Conservation (phyloP, 2,888 invertebrate genomes). For the Ormia ochracea region DNA sequence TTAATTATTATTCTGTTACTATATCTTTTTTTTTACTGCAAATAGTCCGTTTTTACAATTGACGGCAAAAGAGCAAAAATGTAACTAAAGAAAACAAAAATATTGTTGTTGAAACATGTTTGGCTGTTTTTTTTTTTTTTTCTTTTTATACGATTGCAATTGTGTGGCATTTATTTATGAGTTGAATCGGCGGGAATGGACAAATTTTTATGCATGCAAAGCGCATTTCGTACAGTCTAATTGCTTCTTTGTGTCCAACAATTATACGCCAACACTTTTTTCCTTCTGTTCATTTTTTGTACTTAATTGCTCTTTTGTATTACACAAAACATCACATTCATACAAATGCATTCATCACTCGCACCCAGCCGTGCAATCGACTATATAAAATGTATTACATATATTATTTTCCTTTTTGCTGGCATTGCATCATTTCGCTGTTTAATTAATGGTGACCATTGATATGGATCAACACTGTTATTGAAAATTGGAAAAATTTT, state of each 20-base stretch:
- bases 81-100: slow-evolving; percentile 14
- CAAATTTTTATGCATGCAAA: slow-evolving; percentile 73
- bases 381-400: slow-evolving; percentile 45
- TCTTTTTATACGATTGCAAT: slow-evolving; percentile 38
- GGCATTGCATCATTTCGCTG: slow-evolving; percentile 50
- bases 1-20: slow-evolving; percentile 51
- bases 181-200: slow-evolving; percentile 29
- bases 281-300: slow-evolving; percentile 65
- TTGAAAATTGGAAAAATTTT: slow-evolving; percentile 3
- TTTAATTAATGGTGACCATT: slow-evolving; percentile 63
- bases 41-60: slow-evolving; percentile 17
- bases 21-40: not conserved
- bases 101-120: slow-evolving; percentile 51
- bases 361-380: not conserved
- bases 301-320: slow-evolving; percentile 72
- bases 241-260: slow-evolving; percentile 74
- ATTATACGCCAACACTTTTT: slow-evolving; percentile 70
- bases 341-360: not conserved
- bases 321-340: no score
- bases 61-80: not conserved
- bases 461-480: slow-evolving; percentile 50
- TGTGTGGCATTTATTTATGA: slow-evolving; percentile 46
- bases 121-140: slow-evolving; percentile 23
- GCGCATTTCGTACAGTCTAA: slow-evolving; percentile 72
- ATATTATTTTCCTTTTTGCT: slow-evolving; percentile 48